These are phyloP conservation scores for Drosophila insularis DNA, from an alignment of 1,140 invertebrate species.

Conservation along the genomic window DNA sequence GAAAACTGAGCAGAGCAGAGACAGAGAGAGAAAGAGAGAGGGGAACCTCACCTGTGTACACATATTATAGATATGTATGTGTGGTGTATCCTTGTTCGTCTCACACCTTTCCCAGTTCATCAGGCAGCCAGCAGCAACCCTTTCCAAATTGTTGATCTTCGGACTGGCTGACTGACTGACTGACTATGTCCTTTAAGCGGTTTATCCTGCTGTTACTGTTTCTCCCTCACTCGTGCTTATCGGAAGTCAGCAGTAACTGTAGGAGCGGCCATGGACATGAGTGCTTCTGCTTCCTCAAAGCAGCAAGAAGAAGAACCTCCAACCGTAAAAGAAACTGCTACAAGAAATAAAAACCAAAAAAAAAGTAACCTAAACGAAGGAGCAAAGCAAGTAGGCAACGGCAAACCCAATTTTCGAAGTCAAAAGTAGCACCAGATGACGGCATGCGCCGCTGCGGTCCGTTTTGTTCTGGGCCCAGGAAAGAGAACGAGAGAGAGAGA, in stretches of 20 bases:
- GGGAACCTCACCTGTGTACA: constrained; percentile 41
- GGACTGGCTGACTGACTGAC: constrained; percentile 6
- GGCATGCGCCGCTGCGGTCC: constrained; percentile 66
- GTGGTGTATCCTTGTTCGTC: constrained; percentile 60
- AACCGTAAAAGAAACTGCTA: constrained; percentile 70
- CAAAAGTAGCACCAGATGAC: constrained; percentile 82
- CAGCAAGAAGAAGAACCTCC: constrained; percentile 36
- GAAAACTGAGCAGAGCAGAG: constrained; percentile 52
- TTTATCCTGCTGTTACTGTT: constrained; percentile 68
- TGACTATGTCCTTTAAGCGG: constrained; percentile 66
- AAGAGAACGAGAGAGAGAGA: constrained; percentile 23
- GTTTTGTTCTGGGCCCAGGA: constrained; percentile 60
- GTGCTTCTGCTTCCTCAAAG: constrained; percentile 67
- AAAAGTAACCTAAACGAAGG: constrained; percentile 32
- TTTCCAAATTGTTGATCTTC: constrained; percentile 46
- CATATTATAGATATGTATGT: not conserved
- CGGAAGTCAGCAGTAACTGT: constrained; percentile 77
- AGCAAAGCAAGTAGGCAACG: constrained; percentile 54
- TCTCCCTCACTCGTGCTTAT: constrained; percentile 69
- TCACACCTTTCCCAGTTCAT: constrained; percentile 59
- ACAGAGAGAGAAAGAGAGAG: not conserved
- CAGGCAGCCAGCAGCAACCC: constrained; percentile 47
- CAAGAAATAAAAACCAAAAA: constrained; percentile 41
- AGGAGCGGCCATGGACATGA: constrained; percentile 29
- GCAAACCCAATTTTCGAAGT: constrained; percentile 75